Conservation (phyloP, 2,888 invertebrate species). For the Pheosia tremula region DNA sequence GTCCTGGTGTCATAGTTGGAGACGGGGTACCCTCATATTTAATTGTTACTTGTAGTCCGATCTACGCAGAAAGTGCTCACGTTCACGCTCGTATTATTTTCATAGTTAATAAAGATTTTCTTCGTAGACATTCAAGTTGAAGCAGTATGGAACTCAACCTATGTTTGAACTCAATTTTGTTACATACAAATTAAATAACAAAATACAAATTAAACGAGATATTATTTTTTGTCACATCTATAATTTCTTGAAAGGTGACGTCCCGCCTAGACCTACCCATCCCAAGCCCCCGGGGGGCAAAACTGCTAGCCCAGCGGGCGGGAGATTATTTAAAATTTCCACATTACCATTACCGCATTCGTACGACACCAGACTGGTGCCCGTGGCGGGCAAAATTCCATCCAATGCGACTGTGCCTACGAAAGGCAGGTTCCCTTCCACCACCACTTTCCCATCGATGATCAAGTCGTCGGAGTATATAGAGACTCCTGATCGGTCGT, state of each 20-base stretch:
- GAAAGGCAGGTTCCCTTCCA: conserved; percentile 49
- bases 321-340: conserved; percentile 20
- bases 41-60: too few relatives aligned
- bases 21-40: too few relatives aligned
- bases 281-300: conserved; percentile 5
- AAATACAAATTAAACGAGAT: neutral
- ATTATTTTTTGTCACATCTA: neutral
- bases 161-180: neutral
- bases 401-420: conserved; percentile 48
- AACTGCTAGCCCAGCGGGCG: conserved; percentile 6
- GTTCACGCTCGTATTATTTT: too few relatives aligned
- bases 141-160: too few relatives aligned
- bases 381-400: conserved; percentile 44
- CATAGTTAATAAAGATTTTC: too few relatives aligned
- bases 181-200: conserved; percentile 7
- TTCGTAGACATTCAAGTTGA: too few relatives aligned
- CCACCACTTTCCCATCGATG: conserved; percentile 47
- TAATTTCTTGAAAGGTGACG: neutral
- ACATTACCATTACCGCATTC: conserved; percentile 22
- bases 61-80: too few relatives aligned
- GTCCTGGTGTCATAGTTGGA: too few relatives aligned
- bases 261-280: neutral
- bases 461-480: conserved; percentile 46
- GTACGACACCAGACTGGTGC: conserved; percentile 39
- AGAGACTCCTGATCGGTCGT: conserved; percentile 25